Evolutionary conservation across 2,113 vertebrate species (phyloP).

Genomic region (Siniperca knerii): DNA sequence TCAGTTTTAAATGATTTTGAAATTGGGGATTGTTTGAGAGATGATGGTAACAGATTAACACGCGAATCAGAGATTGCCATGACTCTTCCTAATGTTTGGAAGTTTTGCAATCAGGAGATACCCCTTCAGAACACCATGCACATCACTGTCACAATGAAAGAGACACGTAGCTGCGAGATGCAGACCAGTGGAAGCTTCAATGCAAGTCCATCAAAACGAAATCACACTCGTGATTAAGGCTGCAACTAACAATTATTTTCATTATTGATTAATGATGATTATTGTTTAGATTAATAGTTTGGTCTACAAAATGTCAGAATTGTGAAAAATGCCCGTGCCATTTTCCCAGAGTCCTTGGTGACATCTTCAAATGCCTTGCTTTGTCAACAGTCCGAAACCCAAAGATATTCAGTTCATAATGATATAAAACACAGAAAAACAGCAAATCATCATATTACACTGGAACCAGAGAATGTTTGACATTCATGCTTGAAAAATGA

Average conservation of each 20-base stretch:
- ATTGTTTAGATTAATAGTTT: not conserved
- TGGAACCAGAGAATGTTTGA: not conserved
- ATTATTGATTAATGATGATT: not conserved
- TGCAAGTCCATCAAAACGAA: not conserved
- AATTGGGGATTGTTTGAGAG: conserved; percentile 22
- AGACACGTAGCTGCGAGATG: not conserved
- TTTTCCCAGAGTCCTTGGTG: not conserved
- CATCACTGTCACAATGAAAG: not conserved
- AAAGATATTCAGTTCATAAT: not conserved
- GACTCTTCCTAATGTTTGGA: not conserved
- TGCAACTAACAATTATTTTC: not conserved
- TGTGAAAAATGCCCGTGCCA: not conserved
- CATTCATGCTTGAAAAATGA: not conserved
- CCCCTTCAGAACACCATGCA: not conserved
- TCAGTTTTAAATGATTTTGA: conserved; percentile 54
- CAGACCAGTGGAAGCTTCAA: not conserved
- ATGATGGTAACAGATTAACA: conserved; percentile 12
- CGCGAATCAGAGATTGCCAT: conserved; percentile 1
- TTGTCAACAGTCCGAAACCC: not conserved
- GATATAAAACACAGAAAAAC: not conserved
- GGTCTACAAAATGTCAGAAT: not conserved
- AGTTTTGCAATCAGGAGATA: conserved; percentile 22
- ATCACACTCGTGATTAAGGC: not conserved
- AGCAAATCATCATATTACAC: not conserved
- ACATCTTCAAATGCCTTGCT: not conserved